Percentiles rank a stretch among this genome's conserved stretches.
Conservation (phyloP, 2,888 invertebrate genomes). For the Hanleya hanleyi region DNA sequence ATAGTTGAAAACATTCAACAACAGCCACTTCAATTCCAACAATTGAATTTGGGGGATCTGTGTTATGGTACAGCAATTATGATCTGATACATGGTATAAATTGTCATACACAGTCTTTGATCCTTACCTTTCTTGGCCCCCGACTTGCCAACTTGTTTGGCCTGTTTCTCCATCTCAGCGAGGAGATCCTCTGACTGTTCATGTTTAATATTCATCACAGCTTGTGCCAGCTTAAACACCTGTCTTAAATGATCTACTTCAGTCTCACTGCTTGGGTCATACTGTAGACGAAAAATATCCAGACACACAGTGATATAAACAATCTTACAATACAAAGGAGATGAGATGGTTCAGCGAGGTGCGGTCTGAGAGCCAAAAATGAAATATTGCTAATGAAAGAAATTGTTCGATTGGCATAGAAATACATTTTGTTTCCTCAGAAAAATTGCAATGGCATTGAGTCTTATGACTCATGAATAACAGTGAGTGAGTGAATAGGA, state of each 20-base stretch:
- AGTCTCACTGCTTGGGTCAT: constrained; percentile 52
- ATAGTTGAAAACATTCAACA: constrained; percentile 3
- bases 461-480: no score
- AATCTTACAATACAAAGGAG: neutral
- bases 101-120: no score
- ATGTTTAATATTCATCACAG: constrained; percentile 64
- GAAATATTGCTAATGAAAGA: no score
- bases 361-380: no score
- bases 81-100: no score
- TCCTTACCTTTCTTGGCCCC: constrained; percentile 58
- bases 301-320: neutral
- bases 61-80: no score
- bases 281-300: constrained; percentile 36
- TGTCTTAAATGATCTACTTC: constrained; percentile 62
- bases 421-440: no score
- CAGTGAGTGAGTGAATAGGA: no score
- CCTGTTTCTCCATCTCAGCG: constrained; percentile 63
- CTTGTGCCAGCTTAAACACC: constrained; percentile 64
- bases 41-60: no score
- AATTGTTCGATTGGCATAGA: no score
- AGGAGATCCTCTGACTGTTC: constrained; percentile 62
- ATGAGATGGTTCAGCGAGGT: neutral
- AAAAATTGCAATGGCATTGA: no score
- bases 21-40: no score
- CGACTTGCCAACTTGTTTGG: constrained; percentile 47